These are phyloP conservation scores for Tetragnatha versicolor DNA, from an alignment of 1,140 invertebrate genomes.

Conservation along the genomic window DNA sequence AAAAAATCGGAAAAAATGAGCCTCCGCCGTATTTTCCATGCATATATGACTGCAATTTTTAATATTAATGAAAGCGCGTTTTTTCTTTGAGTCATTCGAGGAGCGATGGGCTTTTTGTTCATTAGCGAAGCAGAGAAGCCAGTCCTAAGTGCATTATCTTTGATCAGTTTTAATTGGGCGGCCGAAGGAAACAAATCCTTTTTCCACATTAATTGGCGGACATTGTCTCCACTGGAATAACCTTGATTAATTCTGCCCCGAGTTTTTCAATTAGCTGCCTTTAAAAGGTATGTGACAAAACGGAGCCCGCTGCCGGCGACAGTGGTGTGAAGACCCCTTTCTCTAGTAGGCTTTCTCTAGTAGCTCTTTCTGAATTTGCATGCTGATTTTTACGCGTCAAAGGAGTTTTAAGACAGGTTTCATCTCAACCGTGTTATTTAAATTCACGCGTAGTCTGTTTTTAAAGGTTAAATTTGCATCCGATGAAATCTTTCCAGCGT, in stretches of 20 bases:
- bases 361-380: no score
- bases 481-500: no score
- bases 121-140: constrained; percentile 46
- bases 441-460: no score
- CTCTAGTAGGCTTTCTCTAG: neutral
- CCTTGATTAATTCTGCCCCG: constrained; percentile 52
- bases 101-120: constrained; percentile 32
- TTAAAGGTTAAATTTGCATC: no score
- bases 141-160: constrained; percentile 53
- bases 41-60: constrained; percentile 54
- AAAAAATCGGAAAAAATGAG: constrained; percentile 31
- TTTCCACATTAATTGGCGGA: constrained; percentile 53
- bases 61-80: constrained; percentile 50
- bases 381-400: no score
- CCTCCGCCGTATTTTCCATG: constrained; percentile 36
- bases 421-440: no score
- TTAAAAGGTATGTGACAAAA: constrained; percentile 45
- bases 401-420: no score
- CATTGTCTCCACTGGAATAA: constrained; percentile 53
- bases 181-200: constrained; percentile 53
- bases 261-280: constrained; percentile 54
- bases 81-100: constrained; percentile 1
- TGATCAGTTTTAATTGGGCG: constrained; percentile 54
- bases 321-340: neutral
- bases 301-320: neutral